A percentile compares a stretch with the other conserved stretches of the same genome.
Evolutionary conservation across 2,888 invertebrate genomes (phyloP).

Genomic region (Diaperis boleti): DNA sequence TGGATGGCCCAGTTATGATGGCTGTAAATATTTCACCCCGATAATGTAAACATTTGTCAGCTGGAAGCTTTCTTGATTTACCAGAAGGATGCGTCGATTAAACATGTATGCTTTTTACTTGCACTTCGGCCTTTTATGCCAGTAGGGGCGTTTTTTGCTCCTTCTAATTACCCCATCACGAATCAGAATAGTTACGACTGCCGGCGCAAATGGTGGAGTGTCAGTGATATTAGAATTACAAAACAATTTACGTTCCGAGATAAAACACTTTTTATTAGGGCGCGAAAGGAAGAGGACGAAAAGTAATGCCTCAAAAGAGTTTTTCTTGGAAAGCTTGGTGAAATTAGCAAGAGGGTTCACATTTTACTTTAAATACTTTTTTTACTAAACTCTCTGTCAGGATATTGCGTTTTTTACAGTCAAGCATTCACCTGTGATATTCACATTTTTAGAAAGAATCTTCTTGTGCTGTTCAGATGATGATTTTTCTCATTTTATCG

Average conservation of each 20-base stretch:
- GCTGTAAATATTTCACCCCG: slow-evolving; percentile 33
- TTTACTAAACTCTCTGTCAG: no score
- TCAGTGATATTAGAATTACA: slow-evolving; percentile 24
- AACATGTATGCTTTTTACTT: slow-evolving; percentile 27
- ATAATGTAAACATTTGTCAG: slow-evolving; percentile 35
- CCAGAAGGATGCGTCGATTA: slow-evolving; percentile 36
- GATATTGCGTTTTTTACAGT: no score
- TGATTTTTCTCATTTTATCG: no score
- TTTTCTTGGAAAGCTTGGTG: background rate
- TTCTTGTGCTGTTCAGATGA: no score
- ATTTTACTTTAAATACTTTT: no score
- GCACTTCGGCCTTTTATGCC: background rate
- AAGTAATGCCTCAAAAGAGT: slow-evolving; percentile 8
- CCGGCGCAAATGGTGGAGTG: background rate
- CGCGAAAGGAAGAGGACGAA: slow-evolving; percentile 9
- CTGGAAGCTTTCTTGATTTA: slow-evolving; percentile 36
- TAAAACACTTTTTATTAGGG: slow-evolving; percentile 22
- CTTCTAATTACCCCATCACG: slow-evolving; percentile 24
- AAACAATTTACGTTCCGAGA: slow-evolving; percentile 28
- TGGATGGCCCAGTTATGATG: slow-evolving; percentile 39
- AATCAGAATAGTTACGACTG: slow-evolving; percentile 5
- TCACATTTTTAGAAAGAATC: no score
- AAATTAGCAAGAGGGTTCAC: background rate
- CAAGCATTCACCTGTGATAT: no score
- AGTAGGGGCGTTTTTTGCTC: slow-evolving; percentile 9